phyloP scores from a whole-genome alignment of 2,797 vertebrate species.

The Sebastes minor region DNA sequence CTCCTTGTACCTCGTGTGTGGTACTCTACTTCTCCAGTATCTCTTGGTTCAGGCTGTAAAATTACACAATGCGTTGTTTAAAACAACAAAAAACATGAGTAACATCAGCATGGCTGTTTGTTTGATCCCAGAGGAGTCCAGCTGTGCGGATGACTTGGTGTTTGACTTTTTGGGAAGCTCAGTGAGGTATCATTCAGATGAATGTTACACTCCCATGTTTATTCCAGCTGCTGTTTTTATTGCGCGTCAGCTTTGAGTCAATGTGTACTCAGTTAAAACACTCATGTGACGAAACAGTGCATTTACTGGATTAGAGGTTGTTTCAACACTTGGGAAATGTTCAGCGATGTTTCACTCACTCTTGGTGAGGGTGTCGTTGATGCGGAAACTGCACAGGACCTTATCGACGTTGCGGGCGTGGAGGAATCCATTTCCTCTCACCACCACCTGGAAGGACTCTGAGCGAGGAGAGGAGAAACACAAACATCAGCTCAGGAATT shows the following conservation, averaged over 20 bases:
- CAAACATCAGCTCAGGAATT: not conserved
- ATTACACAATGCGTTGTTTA: conserved; percentile 30
- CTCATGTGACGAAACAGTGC: not conserved
- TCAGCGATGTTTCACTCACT: conserved; percentile 84
- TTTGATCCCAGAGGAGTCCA: conserved; percentile 25
- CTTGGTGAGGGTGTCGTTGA: conserved; percentile 93
- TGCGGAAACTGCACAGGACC: conserved; percentile 96
- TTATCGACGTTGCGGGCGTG: conserved; percentile 92
- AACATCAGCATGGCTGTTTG: conserved; percentile 12
- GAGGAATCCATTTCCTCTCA: conserved; percentile 95
- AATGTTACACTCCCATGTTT: conserved; percentile 2
- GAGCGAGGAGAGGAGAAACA: conserved; percentile 22
- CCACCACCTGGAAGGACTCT: conserved; percentile 97
- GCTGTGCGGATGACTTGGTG: not conserved
- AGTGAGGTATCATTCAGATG: not conserved
- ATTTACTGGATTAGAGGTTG: not conserved
- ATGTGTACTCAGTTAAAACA: not conserved
- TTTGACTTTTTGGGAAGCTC: conserved; percentile 21
- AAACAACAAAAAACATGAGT: conserved; percentile 17
- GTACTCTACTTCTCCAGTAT: conserved; percentile 36
- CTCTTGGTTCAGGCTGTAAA: conserved; percentile 49
- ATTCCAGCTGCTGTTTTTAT: conserved; percentile 6
- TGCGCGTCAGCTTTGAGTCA: not conserved
- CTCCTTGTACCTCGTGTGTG: conserved; percentile 50
- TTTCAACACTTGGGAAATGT: not conserved